Percentiles rank a stretch among this genome's conserved stretches.
These are phyloP conservation scores for Thomomys bottae DNA, from an alignment of 2,113 vertebrate species.

Conservation along the genomic window DNA sequence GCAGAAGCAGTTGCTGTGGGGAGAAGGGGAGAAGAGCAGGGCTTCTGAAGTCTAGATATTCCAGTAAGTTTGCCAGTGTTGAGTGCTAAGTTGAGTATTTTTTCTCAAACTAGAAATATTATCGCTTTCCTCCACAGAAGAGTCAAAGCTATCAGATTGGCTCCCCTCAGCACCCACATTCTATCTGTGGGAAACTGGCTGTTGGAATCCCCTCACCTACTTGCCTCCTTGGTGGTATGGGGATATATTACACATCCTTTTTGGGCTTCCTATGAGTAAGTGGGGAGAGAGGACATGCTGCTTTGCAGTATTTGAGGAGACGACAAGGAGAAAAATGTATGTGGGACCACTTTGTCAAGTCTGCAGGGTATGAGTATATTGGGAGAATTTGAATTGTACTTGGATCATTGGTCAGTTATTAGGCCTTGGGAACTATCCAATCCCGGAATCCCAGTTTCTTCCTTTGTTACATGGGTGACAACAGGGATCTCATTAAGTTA, in stretches of 20 bases:
- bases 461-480: background rate
- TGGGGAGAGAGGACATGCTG: background rate
- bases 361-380: fast-evolving
- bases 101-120: background rate
- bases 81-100: background rate
- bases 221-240: background rate
- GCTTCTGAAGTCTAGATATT: background rate
- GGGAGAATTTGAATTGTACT: background rate
- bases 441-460: background rate
- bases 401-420: background rate
- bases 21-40: background rate
- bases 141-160: background rate
- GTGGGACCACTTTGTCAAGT: background rate
- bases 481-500: background rate
- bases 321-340: background rate
- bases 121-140: background rate
- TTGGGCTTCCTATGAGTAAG: background rate
- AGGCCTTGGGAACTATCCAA: background rate
- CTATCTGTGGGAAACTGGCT: background rate
- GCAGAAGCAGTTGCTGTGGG: background rate
- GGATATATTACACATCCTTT: background rate
- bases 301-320: background rate
- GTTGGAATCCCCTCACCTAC: background rate
- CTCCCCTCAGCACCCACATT: background rate
- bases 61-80: background rate